Percentiles rank a stretch among this genome's conserved stretches.
phyloP scores from a whole-genome alignment of 1,140 invertebrate genomes.

The Drosophila burlai region DNA sequence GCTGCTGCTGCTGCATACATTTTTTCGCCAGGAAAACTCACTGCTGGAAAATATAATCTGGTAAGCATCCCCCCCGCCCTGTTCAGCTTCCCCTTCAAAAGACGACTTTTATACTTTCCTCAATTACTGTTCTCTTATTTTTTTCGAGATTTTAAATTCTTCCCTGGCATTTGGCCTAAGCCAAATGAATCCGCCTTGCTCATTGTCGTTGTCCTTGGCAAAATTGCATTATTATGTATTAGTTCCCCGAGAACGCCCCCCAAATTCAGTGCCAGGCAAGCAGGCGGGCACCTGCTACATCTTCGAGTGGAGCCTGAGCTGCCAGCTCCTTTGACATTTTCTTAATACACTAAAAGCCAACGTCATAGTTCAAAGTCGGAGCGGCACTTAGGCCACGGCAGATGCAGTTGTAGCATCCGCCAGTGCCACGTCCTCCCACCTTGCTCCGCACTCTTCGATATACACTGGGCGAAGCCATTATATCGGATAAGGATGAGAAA shows the following conservation, averaged over 20 bases:
- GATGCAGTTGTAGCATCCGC: conserved; percentile 61
- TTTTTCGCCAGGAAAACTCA: conserved; percentile 3
- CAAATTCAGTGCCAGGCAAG: conserved; percentile 9
- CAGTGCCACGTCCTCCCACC: conserved; percentile 10
- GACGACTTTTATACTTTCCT: conserved; percentile 9
- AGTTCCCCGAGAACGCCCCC: conserved; percentile 21
- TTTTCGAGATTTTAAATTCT: conserved; percentile 28
- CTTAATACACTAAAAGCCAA: conserved; percentile 81
- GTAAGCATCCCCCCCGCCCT: neutral
- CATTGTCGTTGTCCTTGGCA: conserved; percentile 54
- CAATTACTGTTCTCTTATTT: conserved; percentile 15
- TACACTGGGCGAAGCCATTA: neutral
- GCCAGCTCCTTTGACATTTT: conserved; percentile 59
- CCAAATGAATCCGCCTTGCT: conserved; percentile 70
- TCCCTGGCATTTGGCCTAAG: conserved; percentile 44
- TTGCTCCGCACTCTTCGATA: neutral
- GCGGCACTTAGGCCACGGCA: conserved; percentile 68
- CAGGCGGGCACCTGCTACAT: conserved; percentile 36
- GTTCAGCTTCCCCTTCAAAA: neutral
- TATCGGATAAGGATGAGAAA: neutral
- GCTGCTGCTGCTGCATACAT: neutral
- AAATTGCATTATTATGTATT: conserved; percentile 81
- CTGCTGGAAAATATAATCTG: conserved; percentile 42
- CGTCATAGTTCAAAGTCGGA: conserved; percentile 76
- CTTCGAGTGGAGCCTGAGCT: conserved; percentile 32